phyloP scores from a whole-genome alignment of 2,888 invertebrate species.

The Synergus laeviventris region DNA sequence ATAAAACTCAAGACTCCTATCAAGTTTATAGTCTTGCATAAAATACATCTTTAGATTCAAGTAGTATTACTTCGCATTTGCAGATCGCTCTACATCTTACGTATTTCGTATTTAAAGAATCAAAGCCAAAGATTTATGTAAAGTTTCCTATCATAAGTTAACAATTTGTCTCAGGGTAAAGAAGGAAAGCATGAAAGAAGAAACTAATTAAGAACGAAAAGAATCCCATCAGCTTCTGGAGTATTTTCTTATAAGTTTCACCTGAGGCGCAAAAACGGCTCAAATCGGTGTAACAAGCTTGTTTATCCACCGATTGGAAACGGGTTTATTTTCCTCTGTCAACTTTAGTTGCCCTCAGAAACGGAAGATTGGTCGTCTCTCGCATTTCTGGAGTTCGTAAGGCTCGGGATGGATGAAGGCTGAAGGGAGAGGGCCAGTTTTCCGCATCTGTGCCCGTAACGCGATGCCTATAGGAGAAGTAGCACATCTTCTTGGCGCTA shows the following conservation, averaged over 20 bases:
- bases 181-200: background rate
- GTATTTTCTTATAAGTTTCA: background rate
- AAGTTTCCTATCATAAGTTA: no score
- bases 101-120: no score
- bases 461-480: conserved; percentile 8
- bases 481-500: conserved; percentile 20
- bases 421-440: conserved; percentile 47
- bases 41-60: background rate
- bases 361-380: conserved; percentile 4
- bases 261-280: conserved; percentile 4
- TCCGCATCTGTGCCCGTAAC: conserved; percentile 53
- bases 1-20: conserved; percentile 9
- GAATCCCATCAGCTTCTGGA: background rate
- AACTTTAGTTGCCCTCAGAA: conserved; percentile 18
- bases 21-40: background rate
- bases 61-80: no score
- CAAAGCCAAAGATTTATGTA: no score
- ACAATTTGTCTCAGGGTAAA: background rate
- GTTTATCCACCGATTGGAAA: conserved; percentile 34
- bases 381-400: background rate
- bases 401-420: background rate
- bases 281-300: conserved; percentile 32
- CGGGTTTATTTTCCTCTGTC: conserved; percentile 22
- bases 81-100: no score
- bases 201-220: background rate